phyloP scores from a whole-genome alignment of 1,140 invertebrate genomes.

The Bombus affinis region DNA sequence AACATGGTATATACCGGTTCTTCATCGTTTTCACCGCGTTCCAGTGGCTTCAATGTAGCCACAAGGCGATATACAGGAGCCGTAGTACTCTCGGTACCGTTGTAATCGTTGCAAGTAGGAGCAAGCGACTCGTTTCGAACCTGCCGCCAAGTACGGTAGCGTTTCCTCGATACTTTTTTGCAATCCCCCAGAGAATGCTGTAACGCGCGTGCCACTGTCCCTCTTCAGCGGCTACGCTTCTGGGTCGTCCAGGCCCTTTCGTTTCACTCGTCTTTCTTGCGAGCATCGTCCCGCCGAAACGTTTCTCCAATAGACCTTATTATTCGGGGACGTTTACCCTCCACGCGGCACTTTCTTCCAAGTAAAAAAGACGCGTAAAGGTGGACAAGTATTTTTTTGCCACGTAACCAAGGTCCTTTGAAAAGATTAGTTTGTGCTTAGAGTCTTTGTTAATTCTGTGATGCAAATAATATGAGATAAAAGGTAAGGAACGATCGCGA shows the following conservation, averaged over 20 bases:
- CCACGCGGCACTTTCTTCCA: background rate
- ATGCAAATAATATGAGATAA: background rate
- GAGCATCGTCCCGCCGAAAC: background rate
- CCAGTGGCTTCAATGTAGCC: constrained; percentile 25
- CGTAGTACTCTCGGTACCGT: constrained; percentile 73
- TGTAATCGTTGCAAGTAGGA: constrained; percentile 55
- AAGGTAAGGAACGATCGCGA: background rate
- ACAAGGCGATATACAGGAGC: constrained; percentile 30
- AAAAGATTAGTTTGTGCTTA: background rate
- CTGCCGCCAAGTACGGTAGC: constrained; percentile 67
- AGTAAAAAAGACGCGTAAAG: background rate
- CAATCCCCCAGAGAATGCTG: constrained; percentile 42
- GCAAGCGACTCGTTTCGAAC: constrained; percentile 60
- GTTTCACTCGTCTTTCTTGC: constrained; percentile 48
- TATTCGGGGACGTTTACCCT: background rate
- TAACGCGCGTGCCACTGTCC: constrained; percentile 41
- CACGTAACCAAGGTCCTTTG: too few species aligned
- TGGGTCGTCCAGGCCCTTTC: constrained; percentile 35
- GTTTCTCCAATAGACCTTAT: constrained; percentile 29
- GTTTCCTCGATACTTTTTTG: constrained; percentile 62
- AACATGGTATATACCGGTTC: constrained; percentile 50
- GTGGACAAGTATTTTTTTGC: background rate
- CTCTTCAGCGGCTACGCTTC: constrained; percentile 30
- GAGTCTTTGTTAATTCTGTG: background rate
- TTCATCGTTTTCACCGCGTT: constrained; percentile 56